Evolutionary conservation across 2,113 vertebrate species (phyloP).

Genomic region (Chauna torquata): DNA sequence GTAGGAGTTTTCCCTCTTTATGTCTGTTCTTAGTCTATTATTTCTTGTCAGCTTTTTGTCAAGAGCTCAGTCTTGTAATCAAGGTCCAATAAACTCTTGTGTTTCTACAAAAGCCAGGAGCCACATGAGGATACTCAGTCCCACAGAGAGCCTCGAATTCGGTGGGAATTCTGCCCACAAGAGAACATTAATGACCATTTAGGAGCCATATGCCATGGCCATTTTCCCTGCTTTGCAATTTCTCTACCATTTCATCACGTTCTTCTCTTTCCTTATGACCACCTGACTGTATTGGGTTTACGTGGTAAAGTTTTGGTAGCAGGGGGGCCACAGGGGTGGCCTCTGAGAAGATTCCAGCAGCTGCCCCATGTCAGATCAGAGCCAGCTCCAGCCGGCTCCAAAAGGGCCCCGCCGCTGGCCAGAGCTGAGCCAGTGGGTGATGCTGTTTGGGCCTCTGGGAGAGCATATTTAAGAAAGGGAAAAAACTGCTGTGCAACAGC

Average conservation of each 20-base stretch:
- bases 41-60: too few relatives aligned
- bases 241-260: not conserved
- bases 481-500: too few relatives aligned
- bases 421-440: too few relatives aligned
- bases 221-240: not conserved
- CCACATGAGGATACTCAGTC: accelerated
- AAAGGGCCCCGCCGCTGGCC: too few relatives aligned
- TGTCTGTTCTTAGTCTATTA: not conserved
- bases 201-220: not conserved
- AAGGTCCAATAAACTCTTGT: not conserved
- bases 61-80: not conserved
- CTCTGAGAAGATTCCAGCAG: too few relatives aligned
- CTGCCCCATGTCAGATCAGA: too few relatives aligned
- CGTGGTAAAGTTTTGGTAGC: too few relatives aligned
- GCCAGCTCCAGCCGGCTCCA: too few relatives aligned
- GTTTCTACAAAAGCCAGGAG: not conserved
- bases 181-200: not conserved
- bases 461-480: too few relatives aligned
- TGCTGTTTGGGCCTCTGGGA: too few relatives aligned
- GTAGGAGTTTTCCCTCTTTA: not conserved
- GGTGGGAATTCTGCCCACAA: not conserved
- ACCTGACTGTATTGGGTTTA: too few relatives aligned
- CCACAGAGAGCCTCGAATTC: not conserved
- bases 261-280: not conserved
- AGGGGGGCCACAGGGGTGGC: too few relatives aligned